These are phyloP conservation scores for Bombus polaris DNA, from an alignment of 1,140 invertebrate species.

Conservation along the genomic window DNA sequence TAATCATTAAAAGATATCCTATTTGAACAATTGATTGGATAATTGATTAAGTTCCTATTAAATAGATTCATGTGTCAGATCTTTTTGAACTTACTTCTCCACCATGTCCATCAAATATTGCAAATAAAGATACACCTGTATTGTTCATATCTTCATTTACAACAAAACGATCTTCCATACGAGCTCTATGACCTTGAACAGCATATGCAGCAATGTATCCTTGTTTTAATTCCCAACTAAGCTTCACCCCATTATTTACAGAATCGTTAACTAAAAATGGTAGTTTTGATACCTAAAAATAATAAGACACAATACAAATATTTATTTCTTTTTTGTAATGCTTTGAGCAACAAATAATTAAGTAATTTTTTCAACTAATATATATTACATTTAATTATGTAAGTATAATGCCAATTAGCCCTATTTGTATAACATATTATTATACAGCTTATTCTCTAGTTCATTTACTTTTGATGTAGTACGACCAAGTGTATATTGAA, in stretches of 20 bases:
- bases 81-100: constrained; percentile 87
- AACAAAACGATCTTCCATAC: constrained; percentile 95
- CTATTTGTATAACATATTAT: neutral
- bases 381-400: neutral
- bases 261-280: constrained; percentile 79
- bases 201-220: constrained; percentile 92
- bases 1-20: neutral
- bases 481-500: constrained; percentile 87
- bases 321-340: neutral
- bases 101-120: constrained; percentile 97
- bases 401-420: neutral
- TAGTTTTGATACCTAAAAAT: constrained; percentile 75
- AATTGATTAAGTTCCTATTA: neutral
- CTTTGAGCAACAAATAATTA: neutral
- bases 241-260: constrained; percentile 83
- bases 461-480: constrained; percentile 82
- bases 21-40: neutral
- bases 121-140: constrained; percentile 90
- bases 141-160: constrained; percentile 84
- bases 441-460: neutral
- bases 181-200: constrained; percentile 92
- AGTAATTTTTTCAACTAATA: neutral
- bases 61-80: constrained; percentile 13
- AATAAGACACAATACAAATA: neutral
- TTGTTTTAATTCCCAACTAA: constrained; percentile 90